These are phyloP conservation scores for Eulemur coronatus DNA, from an alignment of 2,797 vertebrate genomes.

Conservation along the genomic window DNA sequence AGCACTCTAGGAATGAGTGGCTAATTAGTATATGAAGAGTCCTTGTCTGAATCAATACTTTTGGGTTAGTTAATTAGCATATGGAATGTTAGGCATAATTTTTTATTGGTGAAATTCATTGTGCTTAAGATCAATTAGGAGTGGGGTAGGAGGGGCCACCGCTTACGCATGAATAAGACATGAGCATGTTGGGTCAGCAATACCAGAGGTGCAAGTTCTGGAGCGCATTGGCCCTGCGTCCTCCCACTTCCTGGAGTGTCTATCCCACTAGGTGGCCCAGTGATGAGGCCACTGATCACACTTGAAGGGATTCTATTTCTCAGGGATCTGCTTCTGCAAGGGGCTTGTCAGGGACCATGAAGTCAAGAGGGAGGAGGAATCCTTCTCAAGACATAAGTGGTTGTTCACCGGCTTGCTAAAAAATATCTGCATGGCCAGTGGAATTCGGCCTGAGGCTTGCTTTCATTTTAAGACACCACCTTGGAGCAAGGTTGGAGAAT, in stretches of 20 bases:
- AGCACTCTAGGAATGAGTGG: constrained; percentile 46
- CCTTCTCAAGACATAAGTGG: background rate
- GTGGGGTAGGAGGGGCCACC: background rate
- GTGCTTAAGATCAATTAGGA: background rate
- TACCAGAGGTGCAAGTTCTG: background rate
- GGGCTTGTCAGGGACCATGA: background rate
- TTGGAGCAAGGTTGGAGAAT: background rate
- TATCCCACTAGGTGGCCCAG: background rate
- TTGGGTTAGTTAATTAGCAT: constrained; percentile 57
- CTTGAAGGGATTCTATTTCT: background rate
- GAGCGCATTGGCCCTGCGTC: background rate
- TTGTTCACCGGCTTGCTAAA: background rate
- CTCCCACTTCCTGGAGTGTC: background rate
- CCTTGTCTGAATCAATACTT: constrained; percentile 62
- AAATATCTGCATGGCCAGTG: background rate
- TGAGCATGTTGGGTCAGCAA: background rate
- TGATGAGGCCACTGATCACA: background rate
- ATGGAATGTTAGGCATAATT: constrained; percentile 23
- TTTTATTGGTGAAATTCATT: constrained; percentile 54
- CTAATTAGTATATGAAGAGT: constrained; percentile 70
- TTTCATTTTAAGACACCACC: background rate
- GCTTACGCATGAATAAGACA: background rate
- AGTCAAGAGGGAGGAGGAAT: background rate
- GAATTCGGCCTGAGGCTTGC: background rate
- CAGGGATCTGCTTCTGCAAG: background rate